Percentiles rank a stretch among this genome's conserved stretches.
These are phyloP conservation scores for Dendrocopos noguchii DNA, from an alignment of 2,113 vertebrate species.

Conservation along the genomic window DNA sequence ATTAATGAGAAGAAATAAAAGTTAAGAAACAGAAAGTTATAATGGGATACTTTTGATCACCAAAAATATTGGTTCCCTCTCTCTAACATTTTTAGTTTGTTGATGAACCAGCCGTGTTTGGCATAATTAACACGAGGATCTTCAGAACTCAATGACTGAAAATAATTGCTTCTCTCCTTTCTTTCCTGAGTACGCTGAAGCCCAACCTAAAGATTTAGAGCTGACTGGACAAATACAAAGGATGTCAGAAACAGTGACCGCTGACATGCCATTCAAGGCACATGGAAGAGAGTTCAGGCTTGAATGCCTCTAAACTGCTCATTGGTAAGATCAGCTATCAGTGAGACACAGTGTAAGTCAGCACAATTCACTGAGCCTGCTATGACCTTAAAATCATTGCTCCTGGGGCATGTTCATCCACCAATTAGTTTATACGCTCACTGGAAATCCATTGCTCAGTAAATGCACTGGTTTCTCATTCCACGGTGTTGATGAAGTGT, in stretches of 20 bases:
- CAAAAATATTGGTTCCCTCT: conserved; percentile 66
- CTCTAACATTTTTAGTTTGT: conserved; percentile 81
- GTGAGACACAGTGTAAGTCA: conserved; percentile 84
- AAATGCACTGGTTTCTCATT: conserved; percentile 83
- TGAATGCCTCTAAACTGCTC: conserved; percentile 85
- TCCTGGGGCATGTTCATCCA: conserved; percentile 85
- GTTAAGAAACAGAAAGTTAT: conserved; percentile 40
- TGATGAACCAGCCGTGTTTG: conserved; percentile 85
- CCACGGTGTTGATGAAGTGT: conserved; percentile 87
- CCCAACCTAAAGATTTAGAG: conserved; percentile 90
- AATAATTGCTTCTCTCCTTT: conserved; percentile 93
- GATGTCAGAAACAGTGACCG: conserved; percentile 87
- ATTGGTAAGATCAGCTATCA: conserved; percentile 92
- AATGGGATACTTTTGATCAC: conserved; percentile 49
- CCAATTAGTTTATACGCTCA: conserved; percentile 85
- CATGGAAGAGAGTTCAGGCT: conserved; percentile 85
- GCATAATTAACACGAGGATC: conserved; percentile 90
- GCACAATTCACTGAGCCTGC: conserved; percentile 89
- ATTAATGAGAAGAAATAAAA: conserved; percentile 1
- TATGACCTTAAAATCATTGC: conserved; percentile 90
- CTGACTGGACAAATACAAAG: conserved; percentile 95
- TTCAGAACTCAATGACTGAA: conserved; percentile 93
- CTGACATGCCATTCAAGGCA: conserved; percentile 89
- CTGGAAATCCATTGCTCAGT: conserved; percentile 81
- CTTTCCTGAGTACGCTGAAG: conserved; percentile 84